Conservation (phyloP, 2,888 invertebrate species). For the Tetheella fluctuosa region DNA sequence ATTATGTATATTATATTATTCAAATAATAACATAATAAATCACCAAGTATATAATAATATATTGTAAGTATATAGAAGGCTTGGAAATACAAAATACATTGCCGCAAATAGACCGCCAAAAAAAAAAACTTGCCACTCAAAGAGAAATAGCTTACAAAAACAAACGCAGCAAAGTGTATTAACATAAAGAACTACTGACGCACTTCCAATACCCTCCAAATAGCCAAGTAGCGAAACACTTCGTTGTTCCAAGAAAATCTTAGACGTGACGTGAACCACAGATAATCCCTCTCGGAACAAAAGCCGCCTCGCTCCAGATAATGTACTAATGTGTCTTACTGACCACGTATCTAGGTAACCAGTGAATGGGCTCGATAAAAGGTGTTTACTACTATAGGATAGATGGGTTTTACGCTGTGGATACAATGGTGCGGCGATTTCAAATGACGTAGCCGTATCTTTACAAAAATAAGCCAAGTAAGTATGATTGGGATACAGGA, state of each 20-base stretch:
- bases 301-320: constrained; percentile 4
- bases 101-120: too few relatives aligned
- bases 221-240: constrained; percentile 16
- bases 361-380: constrained; percentile 7
- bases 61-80: too few relatives aligned
- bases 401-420: background rate
- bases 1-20: too few relatives aligned
- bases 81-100: too few relatives aligned
- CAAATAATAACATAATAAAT: too few relatives aligned
- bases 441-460: background rate
- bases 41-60: too few relatives aligned
- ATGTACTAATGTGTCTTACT: constrained; percentile 13
- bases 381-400: constrained; percentile 8
- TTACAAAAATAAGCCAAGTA: background rate
- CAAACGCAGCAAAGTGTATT: constrained; percentile 12
- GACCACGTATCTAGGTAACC: constrained; percentile 9
- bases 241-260: constrained; percentile 8
- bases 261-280: constrained; percentile 9
- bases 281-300: constrained; percentile 7
- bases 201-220: constrained; percentile 16
- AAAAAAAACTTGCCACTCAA: background rate
- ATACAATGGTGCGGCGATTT: background rate
- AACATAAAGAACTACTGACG: constrained; percentile 17
- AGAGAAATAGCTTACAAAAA: background rate
- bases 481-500: background rate